Evolutionary conservation across 2,888 invertebrate species (phyloP), one percentile per base, ranked within the genome.

Genomic region (Eupithecia insigniata): DNA sequence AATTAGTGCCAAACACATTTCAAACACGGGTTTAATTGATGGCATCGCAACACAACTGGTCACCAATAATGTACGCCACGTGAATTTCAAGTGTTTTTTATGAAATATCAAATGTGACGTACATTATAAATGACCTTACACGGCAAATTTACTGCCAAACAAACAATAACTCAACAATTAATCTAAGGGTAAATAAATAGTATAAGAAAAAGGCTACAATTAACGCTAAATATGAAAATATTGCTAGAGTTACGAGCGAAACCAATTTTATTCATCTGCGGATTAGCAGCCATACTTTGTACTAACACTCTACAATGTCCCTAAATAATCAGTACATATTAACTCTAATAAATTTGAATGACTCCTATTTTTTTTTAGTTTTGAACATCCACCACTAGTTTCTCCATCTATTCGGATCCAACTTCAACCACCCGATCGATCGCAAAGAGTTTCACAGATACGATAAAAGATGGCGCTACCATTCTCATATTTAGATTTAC

Each of bases 111-210:
- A 34, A 22, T 16, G 65, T 46, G 22, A 65, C 67, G 36, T 55
- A 68, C 61, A 26, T 51, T 66, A 70, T 5, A 26, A 30, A 28
- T 66, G 65, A 69, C 55, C 39, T 32, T n/a, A 22, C 67, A 69
- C 69, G 84, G 82, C 78, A 75, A 76, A 68, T 69, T 66, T 43
- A 83, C 81, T 80, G 83, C 80, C 81, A 81, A 88, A 89, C 85
- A 85, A 88, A 89, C 81, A 89, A 90, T 88, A 89, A 87, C 85
- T 88, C 90, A 89, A 90, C 90, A 89, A 89, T 88, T 87, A 88
- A 82, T 71, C 74, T 74, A 74, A 78, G 80, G 83, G 85, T 79
- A 86, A 89, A 89, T 88, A 89, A 87, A 87, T 88, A 87, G 81
- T 82, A 74, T 80, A 81, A 84, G 85, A 84, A 87, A 83, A 86